A percentile compares a stretch with the other conserved stretches of the same genome.
These are phyloP conservation scores for Portunus trituberculatus DNA, from an alignment of 1,140 invertebrate species.

Conservation along the genomic window DNA sequence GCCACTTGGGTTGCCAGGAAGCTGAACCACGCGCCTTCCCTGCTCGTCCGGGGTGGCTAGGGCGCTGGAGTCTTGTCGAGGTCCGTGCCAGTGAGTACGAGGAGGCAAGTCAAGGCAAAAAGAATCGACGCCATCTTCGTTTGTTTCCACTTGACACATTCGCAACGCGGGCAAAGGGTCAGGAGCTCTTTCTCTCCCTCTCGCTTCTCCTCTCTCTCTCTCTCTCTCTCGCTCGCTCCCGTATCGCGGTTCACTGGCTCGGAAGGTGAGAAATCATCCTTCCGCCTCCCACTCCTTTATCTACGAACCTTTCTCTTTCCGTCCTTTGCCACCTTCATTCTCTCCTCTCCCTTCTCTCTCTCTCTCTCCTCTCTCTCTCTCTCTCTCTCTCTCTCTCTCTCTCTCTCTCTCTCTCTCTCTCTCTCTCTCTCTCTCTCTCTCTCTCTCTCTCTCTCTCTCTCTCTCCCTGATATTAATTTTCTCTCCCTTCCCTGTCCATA, in stretches of 20 bases:
- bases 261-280: not conserved
- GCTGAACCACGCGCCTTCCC: too few species aligned
- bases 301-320: not conserved
- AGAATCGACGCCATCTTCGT: too few species aligned
- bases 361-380: not conserved
- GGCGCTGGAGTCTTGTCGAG: too few species aligned
- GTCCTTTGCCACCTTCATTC: not conserved
- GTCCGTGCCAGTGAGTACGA: too few species aligned
- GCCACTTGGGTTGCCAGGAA: too few species aligned
- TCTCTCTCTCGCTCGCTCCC: not conserved
- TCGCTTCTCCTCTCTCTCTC: not conserved
- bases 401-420: constrained; percentile 40
- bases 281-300: not conserved
- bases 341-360: not conserved
- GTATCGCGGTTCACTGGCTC: not conserved
- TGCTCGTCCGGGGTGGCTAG: too few species aligned
- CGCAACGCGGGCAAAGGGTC: too few species aligned
- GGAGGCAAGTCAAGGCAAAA: too few species aligned
- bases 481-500: not conserved
- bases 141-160: too few species aligned
- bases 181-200: not conserved
- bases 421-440: not conserved
- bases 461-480: not conserved
- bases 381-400: constrained; percentile 13
- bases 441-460: constrained; percentile 39